These are phyloP conservation scores for Melangyna quadrimaculata DNA, from an alignment of 2,888 invertebrate species.

Conservation along the genomic window DNA sequence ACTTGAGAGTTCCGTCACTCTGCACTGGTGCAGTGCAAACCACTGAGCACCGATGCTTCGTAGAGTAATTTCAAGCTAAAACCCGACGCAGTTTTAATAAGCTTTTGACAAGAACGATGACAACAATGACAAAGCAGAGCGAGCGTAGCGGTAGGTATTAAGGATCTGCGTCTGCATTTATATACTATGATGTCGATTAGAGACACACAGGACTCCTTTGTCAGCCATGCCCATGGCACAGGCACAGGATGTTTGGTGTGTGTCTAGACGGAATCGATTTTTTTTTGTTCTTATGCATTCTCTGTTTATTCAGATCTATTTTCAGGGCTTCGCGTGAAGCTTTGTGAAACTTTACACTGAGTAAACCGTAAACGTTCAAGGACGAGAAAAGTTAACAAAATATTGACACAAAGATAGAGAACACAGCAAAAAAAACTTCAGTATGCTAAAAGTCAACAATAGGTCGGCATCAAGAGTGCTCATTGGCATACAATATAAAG, in stretches of 20 bases:
- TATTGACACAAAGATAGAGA: not conserved
- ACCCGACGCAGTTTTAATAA: slow-evolving; percentile 44
- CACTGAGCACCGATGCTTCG: not conserved
- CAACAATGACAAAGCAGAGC: slow-evolving; percentile 23
- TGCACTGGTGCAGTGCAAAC: not conserved
- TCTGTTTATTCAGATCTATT: slow-evolving; percentile 7
- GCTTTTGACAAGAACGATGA: slow-evolving; percentile 23
- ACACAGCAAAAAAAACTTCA: not conserved
- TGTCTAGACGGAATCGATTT: slow-evolving; percentile 63
- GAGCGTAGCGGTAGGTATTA: not conserved
- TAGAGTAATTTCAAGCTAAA: slow-evolving; percentile 29
- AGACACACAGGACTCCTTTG: slow-evolving; percentile 27
- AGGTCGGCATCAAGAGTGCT: not conserved
- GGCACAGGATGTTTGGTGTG: slow-evolving; percentile 19
- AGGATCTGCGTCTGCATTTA: slow-evolving; percentile 10
- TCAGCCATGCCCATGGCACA: slow-evolving; percentile 2
- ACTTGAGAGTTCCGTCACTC: not conserved
- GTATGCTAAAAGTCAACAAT: slow-evolving; percentile 1
- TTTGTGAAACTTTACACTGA: slow-evolving; percentile 18
- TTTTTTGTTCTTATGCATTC: slow-evolving; percentile 16
- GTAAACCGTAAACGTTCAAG: slow-evolving; percentile 13
- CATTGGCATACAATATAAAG: slow-evolving; percentile 2
- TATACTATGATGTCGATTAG: slow-evolving; percentile 30
- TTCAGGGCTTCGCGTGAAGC: not conserved
- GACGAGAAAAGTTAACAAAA: slow-evolving; percentile 8